These are phyloP conservation scores for Delia radicum DNA, from an alignment of 1,140 invertebrate species.

Conservation along the genomic window DNA sequence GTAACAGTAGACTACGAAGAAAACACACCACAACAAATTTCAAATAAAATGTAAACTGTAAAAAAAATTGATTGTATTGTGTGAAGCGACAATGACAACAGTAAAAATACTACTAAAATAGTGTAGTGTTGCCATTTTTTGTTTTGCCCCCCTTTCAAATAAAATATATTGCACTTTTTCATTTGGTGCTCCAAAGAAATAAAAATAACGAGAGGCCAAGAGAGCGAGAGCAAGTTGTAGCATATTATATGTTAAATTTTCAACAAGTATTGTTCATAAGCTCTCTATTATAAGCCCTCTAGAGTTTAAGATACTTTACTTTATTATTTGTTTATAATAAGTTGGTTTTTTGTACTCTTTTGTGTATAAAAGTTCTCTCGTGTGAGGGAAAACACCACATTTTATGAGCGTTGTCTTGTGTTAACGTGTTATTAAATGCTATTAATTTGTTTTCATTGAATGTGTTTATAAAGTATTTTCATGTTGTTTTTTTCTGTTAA, in stretches of 20 bases:
- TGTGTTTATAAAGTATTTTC: neutral
- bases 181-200: neutral
- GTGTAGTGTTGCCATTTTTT: conserved; percentile 22
- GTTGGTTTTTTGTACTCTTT: neutral
- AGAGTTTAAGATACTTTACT: neutral
- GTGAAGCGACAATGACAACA: conserved; percentile 20
- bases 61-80: neutral
- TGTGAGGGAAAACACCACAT: no score
- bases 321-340: neutral
- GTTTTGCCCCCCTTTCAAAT: neutral
- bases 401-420: neutral
- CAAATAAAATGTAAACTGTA: neutral
- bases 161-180: neutral
- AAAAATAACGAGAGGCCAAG: no score
- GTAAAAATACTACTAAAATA: conserved; percentile 19
- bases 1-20: neutral
- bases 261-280: neutral
- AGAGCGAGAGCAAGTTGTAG: neutral
- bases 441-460: neutral
- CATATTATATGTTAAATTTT: neutral
- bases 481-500: neutral
- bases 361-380: no score
- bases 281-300: neutral
- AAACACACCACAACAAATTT: neutral
- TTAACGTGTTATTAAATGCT: conserved; percentile 1